Conservation (phyloP, 1,140 invertebrate species). For the Callitettix versicolor region DNA sequence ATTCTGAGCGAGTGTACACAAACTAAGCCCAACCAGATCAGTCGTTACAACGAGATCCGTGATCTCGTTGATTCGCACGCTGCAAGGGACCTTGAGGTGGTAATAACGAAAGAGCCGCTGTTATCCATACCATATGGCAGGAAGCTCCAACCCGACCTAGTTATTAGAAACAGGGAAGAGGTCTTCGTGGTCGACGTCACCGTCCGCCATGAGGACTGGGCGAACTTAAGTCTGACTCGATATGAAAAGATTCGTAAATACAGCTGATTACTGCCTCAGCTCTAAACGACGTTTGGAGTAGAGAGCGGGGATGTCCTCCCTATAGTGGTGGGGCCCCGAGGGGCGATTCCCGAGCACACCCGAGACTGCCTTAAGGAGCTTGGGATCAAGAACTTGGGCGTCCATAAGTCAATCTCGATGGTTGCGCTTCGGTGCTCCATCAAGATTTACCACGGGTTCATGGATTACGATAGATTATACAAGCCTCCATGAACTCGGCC, state of each 20-base stretch:
- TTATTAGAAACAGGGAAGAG: constrained; percentile 3
- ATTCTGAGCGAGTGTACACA: constrained; percentile 14
- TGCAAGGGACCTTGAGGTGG: not conserved
- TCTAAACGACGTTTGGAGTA: constrained; percentile 14
- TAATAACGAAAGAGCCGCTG: not conserved
- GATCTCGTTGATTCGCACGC: not conserved
- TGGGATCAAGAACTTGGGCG: constrained; percentile 18
- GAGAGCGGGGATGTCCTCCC: constrained; percentile 23
- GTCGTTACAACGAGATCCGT: constrained; percentile 19
- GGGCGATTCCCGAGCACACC: constrained; percentile 27
- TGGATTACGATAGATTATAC: not conserved
- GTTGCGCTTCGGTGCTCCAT: not conserved
- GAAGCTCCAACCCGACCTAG: not conserved
- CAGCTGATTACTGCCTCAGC: not conserved
- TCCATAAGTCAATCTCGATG: constrained; percentile 23
- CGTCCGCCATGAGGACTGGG: constrained; percentile 7
- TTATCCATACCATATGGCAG: not conserved
- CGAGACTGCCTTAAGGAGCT: constrained; percentile 17
- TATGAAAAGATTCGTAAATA: constrained; percentile 8
- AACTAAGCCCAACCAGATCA: constrained; percentile 16
- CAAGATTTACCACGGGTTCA: constrained; percentile 1
- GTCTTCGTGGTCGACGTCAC: constrained; percentile 16
- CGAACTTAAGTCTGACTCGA: not conserved
- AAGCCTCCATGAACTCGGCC: not conserved
- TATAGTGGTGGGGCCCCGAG: constrained; percentile 29